phyloP scores from a whole-genome alignment of 2,888 invertebrate species.

The Cosmia pyralina region DNA sequence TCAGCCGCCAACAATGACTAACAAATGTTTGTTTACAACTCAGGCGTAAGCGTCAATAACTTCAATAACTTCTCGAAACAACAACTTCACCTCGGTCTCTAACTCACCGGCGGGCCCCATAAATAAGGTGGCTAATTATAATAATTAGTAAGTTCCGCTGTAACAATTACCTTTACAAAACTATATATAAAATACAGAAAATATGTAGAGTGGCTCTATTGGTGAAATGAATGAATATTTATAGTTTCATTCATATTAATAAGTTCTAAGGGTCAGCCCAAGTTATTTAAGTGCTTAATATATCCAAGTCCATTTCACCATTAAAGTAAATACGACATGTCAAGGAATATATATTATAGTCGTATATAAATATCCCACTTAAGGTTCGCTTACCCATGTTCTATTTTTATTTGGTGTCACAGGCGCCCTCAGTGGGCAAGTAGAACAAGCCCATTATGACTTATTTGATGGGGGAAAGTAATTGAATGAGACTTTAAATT shows the following conservation, averaged over 20 bases:
- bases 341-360: slow-evolving; percentile 18
- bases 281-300: slow-evolving; percentile 25
- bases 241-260: slow-evolving; percentile 35
- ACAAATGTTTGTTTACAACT: slow-evolving; percentile 29
- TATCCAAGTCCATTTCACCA: slow-evolving; percentile 37
- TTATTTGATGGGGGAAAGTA: slow-evolving; percentile 56
- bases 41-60: not conserved
- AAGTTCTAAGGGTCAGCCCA: slow-evolving; percentile 33
- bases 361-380: slow-evolving; percentile 44
- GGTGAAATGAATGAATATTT: slow-evolving; percentile 30
- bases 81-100: not conserved
- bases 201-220: not conserved
- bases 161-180: slow-evolving; percentile 6
- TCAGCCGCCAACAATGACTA: slow-evolving; percentile 14
- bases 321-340: slow-evolving; percentile 33
- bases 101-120: slow-evolving; percentile 11
- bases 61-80: slow-evolving; percentile 30
- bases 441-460: slow-evolving; percentile 45
- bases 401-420: slow-evolving; percentile 50
- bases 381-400: slow-evolving; percentile 32
- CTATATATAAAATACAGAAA: slow-evolving; percentile 4
- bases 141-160: slow-evolving; percentile 3
- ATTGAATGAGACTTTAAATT: slow-evolving; percentile 48
- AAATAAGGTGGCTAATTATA: slow-evolving; percentile 27
- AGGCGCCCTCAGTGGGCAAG: slow-evolving; percentile 30